Conservation (phyloP, 2,888 invertebrate genomes). For the Dorcus parallelipipedus region DNA sequence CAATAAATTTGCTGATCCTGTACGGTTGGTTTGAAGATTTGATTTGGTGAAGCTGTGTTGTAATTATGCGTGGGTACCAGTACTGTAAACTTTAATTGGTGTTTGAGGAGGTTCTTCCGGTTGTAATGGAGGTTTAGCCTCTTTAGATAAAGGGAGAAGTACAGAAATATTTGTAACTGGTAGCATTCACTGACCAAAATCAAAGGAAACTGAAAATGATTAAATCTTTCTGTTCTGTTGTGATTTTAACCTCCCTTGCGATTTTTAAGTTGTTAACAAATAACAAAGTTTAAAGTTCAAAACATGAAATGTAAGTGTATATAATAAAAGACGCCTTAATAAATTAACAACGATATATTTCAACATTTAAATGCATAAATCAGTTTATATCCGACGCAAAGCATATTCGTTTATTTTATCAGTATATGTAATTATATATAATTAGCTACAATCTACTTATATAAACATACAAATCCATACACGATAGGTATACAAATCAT, state of each 20-base stretch:
- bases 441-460: conserved; percentile 15
- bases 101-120: conserved; percentile 39
- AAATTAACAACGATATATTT: conserved; percentile 44
- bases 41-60: conserved; percentile 32
- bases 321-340: conserved; percentile 16
- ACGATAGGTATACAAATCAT: conserved; percentile 15
- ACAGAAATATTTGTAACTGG: conserved; percentile 37
- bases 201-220: too few relatives aligned
- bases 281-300: too few relatives aligned
- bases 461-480: conserved; percentile 21
- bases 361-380: conserved; percentile 43
- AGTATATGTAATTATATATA: conserved; percentile 6
- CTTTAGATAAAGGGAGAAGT: conserved; percentile 52
- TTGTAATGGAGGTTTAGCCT: conserved; percentile 46
- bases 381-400: conserved; percentile 37
- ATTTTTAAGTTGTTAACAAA: too few relatives aligned
- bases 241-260: too few relatives aligned
- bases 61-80: conserved; percentile 12
- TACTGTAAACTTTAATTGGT: conserved; percentile 4
- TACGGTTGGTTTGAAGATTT: conserved; percentile 22
- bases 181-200: conserved; percentile 31
- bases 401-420: conserved; percentile 25
- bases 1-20: too few relatives aligned
- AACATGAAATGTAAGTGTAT: not conserved
- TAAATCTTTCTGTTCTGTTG: too few relatives aligned